Evolutionary conservation across 2,113 vertebrate genomes (phyloP).

Genomic region (Thamnophis sirtalis): DNA sequence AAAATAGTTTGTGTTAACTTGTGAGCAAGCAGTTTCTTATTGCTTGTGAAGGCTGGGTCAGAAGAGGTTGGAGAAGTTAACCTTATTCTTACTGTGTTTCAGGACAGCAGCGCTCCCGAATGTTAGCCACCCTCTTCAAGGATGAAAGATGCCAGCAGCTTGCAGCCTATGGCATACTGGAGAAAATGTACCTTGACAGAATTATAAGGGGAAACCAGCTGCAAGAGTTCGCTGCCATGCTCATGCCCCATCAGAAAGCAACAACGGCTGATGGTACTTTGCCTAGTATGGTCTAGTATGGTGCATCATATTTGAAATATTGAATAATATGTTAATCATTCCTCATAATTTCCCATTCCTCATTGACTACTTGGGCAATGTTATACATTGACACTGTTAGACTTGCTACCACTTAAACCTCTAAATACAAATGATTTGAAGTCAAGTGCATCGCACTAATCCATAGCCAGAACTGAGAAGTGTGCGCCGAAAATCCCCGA

Average conservation of each 20-base stretch:
- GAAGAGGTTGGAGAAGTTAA: neutral
- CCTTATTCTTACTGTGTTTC: conserved; percentile 11
- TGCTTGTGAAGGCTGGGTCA: too few relatives aligned
- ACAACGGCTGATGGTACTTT: conserved; percentile 90
- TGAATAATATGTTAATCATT: neutral
- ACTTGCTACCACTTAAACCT: too few relatives aligned
- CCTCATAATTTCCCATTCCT: neutral
- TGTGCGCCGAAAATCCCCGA: too few relatives aligned
- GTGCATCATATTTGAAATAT: neutral
- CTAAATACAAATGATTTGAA: too few relatives aligned
- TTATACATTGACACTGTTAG: neutral
- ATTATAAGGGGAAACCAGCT: conserved; percentile 97
- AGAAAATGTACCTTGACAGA: conserved; percentile 98
- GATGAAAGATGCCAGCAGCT: conserved; percentile 98
- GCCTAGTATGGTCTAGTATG: neutral
- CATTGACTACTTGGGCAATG: neutral
- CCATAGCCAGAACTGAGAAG: too few relatives aligned
- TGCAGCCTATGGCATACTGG: conserved; percentile 93
- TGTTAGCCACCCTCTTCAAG: conserved; percentile 97
- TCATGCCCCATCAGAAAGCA: conserved; percentile 98
- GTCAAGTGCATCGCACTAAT: too few relatives aligned
- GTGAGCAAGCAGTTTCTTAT: too few relatives aligned
- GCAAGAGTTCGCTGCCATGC: conserved; percentile 96
- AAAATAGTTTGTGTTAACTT: too few relatives aligned
- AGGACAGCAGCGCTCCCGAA: conserved; percentile 97